These are phyloP conservation scores for Apomyelois bistriatella DNA, from an alignment of 2,888 invertebrate genomes.

Conservation along the genomic window DNA sequence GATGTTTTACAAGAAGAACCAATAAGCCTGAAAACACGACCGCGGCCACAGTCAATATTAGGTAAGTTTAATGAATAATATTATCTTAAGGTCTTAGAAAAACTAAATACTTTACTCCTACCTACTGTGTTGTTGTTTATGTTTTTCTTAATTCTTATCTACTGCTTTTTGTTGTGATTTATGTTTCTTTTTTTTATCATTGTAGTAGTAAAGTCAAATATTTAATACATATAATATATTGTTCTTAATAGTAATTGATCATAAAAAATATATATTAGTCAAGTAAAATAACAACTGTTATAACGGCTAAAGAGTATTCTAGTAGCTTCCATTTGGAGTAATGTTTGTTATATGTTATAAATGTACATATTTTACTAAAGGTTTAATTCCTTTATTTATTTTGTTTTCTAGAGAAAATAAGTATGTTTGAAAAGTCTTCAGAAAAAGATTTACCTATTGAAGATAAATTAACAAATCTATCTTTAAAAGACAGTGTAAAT, in stretches of 20 bases:
- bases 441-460: slow-evolving; percentile 55
- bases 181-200: background rate
- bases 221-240: too few species aligned
- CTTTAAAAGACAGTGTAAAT: slow-evolving; percentile 54
- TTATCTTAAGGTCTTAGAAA: background rate
- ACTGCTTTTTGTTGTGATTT: slow-evolving; percentile 6
- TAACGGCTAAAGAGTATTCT: too few species aligned
- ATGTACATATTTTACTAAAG: too few species aligned
- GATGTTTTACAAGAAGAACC: slow-evolving; percentile 42
- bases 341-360: too few species aligned
- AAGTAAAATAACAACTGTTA: too few species aligned
- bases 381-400: background rate
- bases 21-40: slow-evolving; percentile 46
- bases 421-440: slow-evolving; percentile 67
- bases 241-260: too few species aligned
- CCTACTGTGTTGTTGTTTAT: too few species aligned
- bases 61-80: slow-evolving; percentile 47
- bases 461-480: slow-evolving; percentile 55
- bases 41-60: slow-evolving; percentile 67
- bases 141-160: too few species aligned
- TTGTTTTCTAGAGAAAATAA: slow-evolving; percentile 70
- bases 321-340: too few species aligned
- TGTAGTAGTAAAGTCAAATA: too few species aligned
- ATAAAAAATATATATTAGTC: too few species aligned
- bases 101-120: too few species aligned